Conservation (phyloP, 1,140 invertebrate genomes). For the Drosophila kanapiae region DNA sequence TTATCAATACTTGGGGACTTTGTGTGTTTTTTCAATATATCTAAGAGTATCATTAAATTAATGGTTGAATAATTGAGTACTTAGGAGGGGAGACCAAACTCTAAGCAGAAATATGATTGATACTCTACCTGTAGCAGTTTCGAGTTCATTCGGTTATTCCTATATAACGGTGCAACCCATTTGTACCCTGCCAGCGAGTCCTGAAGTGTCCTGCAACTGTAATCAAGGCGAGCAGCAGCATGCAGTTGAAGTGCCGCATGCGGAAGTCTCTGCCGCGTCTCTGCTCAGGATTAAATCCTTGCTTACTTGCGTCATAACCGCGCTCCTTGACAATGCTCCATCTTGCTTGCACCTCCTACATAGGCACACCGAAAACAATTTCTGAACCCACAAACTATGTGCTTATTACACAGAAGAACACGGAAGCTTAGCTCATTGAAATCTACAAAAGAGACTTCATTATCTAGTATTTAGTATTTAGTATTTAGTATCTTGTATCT, state of each 20-base stretch:
- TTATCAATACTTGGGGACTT: not conserved
- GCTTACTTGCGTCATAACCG: conserved; percentile 50
- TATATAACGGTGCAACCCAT: conserved; percentile 1
- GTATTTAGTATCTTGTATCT: not conserved
- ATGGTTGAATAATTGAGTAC: not conserved
- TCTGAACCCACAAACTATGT: not conserved
- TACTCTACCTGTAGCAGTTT: not conserved
- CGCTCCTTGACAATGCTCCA: conserved; percentile 17
- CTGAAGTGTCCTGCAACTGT: conserved; percentile 37
- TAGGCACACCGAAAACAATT: conserved; percentile 2
- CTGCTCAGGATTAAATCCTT: conserved; percentile 29
- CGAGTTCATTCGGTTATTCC: not conserved
- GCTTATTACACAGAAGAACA: too few species aligned
- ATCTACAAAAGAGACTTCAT: not conserved
- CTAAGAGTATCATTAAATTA: not conserved
- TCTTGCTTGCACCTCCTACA: not conserved
- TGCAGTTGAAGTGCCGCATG: conserved; percentile 44
- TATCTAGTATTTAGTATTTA: not conserved
- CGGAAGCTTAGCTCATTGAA: not conserved
- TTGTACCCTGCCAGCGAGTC: conserved; percentile 14
- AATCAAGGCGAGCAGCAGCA: conserved; percentile 36
- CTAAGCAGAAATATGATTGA: too few species aligned
- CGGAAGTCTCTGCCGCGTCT: conserved; percentile 45
- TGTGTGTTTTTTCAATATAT: not conserved
- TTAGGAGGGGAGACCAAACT: not conserved